Evolutionary conservation across 1,140 invertebrate genomes (phyloP).

Genomic region (Bombus huntii): DNA sequence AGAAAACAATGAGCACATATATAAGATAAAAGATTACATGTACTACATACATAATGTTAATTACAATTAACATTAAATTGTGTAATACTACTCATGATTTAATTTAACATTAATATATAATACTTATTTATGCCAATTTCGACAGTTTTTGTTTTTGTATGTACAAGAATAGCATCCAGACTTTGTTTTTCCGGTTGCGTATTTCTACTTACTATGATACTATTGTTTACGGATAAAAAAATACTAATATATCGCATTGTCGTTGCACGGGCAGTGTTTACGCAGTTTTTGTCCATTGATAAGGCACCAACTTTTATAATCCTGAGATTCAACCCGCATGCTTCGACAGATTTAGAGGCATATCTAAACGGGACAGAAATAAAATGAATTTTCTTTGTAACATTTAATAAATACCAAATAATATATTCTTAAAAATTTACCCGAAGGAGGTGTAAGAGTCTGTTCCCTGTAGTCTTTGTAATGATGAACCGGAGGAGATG

Average conservation of each 20-base stretch:
- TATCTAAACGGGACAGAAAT: conserved; percentile 72
- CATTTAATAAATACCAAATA: not conserved
- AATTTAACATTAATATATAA: conserved; percentile 75
- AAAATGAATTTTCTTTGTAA: not conserved
- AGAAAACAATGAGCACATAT: not conserved
- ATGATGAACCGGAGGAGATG: conserved; percentile 78
- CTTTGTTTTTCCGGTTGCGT: conserved; percentile 66
- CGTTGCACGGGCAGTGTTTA: conserved; percentile 82
- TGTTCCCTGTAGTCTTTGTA: conserved; percentile 82
- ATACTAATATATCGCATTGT: conserved; percentile 82
- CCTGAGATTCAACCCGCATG: conserved; percentile 83
- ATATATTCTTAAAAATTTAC: conserved; percentile 58
- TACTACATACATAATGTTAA: conserved; percentile 51
- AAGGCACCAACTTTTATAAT: conserved; percentile 82
- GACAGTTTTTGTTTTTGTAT: conserved; percentile 77
- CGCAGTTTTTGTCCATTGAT: conserved; percentile 76
- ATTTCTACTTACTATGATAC: conserved; percentile 76
- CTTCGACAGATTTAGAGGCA: conserved; percentile 83
- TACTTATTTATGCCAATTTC: conserved; percentile 71
- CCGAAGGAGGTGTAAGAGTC: conserved; percentile 81
- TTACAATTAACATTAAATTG: conserved; percentile 59
- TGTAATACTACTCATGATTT: conserved; percentile 75
- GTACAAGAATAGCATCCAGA: conserved; percentile 77
- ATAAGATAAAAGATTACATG: conserved; percentile 2
- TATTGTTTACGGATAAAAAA: conserved; percentile 81